These are phyloP conservation scores for Cheilosia variabilis DNA, from an alignment of 2,888 invertebrate species.

Conservation along the genomic window DNA sequence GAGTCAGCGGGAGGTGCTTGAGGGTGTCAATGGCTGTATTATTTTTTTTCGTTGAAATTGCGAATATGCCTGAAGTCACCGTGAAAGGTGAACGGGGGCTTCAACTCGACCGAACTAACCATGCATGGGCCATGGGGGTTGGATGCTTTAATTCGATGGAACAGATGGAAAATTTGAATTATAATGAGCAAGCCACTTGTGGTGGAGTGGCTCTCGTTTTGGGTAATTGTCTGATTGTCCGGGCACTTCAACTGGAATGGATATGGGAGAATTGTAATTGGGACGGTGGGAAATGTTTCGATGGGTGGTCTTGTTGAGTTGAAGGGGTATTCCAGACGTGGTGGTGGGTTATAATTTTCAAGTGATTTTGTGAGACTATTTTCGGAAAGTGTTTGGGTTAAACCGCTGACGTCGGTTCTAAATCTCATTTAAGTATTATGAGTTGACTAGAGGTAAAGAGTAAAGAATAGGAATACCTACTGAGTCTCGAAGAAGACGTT, in stretches of 20 bases:
- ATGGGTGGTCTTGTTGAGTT: constrained; percentile 28
- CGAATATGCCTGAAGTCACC: constrained; percentile 21
- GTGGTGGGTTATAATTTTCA: background rate
- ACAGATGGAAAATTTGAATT: constrained; percentile 27
- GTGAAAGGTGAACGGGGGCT: constrained; percentile 22
- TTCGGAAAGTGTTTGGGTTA: background rate
- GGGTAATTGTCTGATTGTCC: constrained; percentile 26
- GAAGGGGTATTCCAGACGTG: background rate
- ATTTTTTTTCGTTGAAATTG: constrained; percentile 6
- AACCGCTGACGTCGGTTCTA: background rate
- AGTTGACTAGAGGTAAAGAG: too few relatives aligned
- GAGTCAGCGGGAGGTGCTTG: constrained; percentile 29
- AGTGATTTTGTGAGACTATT: constrained; percentile 4
- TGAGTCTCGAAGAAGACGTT: too few relatives aligned
- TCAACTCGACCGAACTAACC: constrained; percentile 1
- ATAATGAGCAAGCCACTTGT: constrained; percentile 30
- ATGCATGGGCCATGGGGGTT: constrained; percentile 15
- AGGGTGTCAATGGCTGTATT: constrained; percentile 16
- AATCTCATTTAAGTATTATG: background rate
- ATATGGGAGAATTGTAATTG: background rate
- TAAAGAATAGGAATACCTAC: too few relatives aligned
- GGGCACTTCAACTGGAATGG: background rate
- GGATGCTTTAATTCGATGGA: constrained; percentile 48
- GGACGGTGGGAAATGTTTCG: constrained; percentile 17
- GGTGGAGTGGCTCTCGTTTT: constrained; percentile 22